A percentile compares a stretch with the other conserved stretches of the same genome.
These are phyloP conservation scores for Antheraea assamensis DNA, from an alignment of 2,888 invertebrate species.

Conservation along the genomic window DNA sequence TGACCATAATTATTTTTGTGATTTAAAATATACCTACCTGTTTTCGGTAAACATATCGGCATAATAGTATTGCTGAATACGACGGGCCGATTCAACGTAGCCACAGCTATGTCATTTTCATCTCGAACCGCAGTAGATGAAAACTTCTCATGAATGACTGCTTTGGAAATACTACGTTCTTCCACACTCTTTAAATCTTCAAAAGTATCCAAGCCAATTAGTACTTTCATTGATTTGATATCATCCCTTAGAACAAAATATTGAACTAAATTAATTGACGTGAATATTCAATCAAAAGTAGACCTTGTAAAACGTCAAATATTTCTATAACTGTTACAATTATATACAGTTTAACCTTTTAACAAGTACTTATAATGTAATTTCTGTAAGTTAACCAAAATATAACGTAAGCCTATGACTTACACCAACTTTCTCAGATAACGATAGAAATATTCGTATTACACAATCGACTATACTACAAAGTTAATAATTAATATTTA, in stretches of 20 bases:
- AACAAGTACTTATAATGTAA: too few species aligned
- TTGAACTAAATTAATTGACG: neutral
- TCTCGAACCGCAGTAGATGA: constrained; percentile 77
- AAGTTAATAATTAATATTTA: too few species aligned
- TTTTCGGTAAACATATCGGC: constrained; percentile 80
- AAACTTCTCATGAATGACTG: constrained; percentile 75
- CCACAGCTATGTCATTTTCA: constrained; percentile 82
- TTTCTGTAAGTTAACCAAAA: too few species aligned
- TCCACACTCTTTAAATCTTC: constrained; percentile 58
- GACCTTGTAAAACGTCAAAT: too few species aligned
- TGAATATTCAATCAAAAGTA: neutral
- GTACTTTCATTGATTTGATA: constrained; percentile 55
- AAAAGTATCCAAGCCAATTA: constrained; percentile 75
- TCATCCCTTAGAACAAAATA: constrained; percentile 57
- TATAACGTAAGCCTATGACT: too few species aligned
- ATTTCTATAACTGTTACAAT: neutral
- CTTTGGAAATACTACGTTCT: constrained; percentile 56
- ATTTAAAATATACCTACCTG: constrained; percentile 51
- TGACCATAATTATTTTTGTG: neutral
- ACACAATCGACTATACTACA: too few species aligned
- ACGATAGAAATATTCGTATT: too few species aligned
- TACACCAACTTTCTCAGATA: too few species aligned
- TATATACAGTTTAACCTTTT: too few species aligned
- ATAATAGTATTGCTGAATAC: constrained; percentile 63
- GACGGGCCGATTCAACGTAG: constrained; percentile 69